Evolutionary conservation across 2,113 vertebrate species (phyloP), one percentile per base, ranked within the genome.

Genomic region (Propithecus coquereli): DNA sequence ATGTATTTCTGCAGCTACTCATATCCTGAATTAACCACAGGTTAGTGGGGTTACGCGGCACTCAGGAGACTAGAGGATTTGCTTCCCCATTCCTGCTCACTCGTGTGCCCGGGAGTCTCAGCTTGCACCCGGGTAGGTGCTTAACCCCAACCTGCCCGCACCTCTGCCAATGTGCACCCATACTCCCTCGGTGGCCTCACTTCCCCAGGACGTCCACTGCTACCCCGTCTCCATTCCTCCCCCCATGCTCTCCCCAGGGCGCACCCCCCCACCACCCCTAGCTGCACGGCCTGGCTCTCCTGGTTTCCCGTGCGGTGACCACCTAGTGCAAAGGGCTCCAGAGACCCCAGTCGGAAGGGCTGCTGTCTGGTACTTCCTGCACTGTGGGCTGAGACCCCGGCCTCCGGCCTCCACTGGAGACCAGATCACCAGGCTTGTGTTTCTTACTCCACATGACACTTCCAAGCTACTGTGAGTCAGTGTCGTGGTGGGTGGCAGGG

Each of bases 371-470:
- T 45, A 1, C 20, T 80, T 80, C 65, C 73, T 34, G 47, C 17
- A 17, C 45, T 2, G 13, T 11, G 6, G n/a, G 76, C 87, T 52
- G 54, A 37, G 59, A 86, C 61, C 66, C 50, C 40, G 40, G 40
- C 40, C 40, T 43, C 76, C 81, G 5, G 0, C 52, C 68, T 77
- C 87, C 83, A 34, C 14, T 22, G 83, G 43, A 59, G 77, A 57
- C 74, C 59, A 34, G 87, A 66, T 93, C 61, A 20, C 87, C 2
- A 3, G 1, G 57, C 57, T 43, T 87, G 9, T 65, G 66, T 66
- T 90, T 93, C 91, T 86, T 74, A 45, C 32, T 66, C 83, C n/a
- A 37, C 61, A 27, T 57, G 93, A 79, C 79, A 65, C 27, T 23
- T 17, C n/a, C 0, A 57, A 57, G 63, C 89, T 94, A 20, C 79